Evolutionary conservation across 2,113 vertebrate species (phyloP), one percentile per base, ranked within the genome.

Genomic region (Raja brachyura): DNA sequence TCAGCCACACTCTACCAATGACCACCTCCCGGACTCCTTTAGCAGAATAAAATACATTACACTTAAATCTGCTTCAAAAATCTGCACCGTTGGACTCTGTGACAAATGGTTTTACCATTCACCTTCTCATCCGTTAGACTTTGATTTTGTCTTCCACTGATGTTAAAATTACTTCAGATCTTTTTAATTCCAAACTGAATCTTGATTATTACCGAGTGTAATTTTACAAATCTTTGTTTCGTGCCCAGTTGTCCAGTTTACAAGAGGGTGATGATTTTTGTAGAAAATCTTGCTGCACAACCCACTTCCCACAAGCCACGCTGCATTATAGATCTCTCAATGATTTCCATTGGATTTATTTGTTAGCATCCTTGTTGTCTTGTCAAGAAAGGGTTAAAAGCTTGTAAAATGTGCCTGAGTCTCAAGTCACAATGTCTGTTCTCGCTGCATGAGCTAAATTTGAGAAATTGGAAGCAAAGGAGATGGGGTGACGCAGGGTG

Each of bases 1-100:
- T 98, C 94, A 97, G 94, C 93, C 97, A 95, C 66, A 95, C 96
- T 93, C 96, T 98, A 94, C 96, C 97, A 94, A 98, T 99, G 98
- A 96, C 95, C 25, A 95, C 94, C 78, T 97, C 96, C 54, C 95
- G 96, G 75, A 94, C 95, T 78, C 95, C 96, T 28, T 94, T 97
- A 59, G 96, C 96, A 56, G 95, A 95, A 13, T 95, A 68, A 77
- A 39, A 73, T 1, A 88, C 61, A 70, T 90, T 68, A 48, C 56
- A 90, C 18, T 70, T 20, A 68, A 68, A 90, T 68, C n/a, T 22
- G n/a, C 61, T n/a, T 16, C 39, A 31, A 79, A 79, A 48, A 39
- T 39, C 31, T 73, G 31, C 14, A 33, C 10, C 33, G 16, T 14
- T 66, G n/a, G n/a, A 18, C 33, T 6, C 14, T 33, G 33, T 68